Conservation (phyloP, 2,113 vertebrate genomes). For the Gymnobelideus leadbeateri region DNA sequence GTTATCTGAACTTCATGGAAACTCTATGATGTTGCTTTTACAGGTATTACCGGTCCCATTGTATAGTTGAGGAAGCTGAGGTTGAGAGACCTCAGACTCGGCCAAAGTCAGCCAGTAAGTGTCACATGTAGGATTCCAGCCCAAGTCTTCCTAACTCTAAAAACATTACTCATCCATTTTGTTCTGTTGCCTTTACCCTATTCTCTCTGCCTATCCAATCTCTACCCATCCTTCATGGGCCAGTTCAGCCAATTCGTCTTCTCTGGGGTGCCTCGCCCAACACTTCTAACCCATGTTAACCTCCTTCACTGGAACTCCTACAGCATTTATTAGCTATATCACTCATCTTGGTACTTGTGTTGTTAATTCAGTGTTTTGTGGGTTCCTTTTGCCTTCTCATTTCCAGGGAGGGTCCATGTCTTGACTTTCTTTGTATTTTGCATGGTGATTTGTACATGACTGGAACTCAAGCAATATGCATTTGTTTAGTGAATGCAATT, state of each 20-base stretch:
- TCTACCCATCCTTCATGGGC: background rate
- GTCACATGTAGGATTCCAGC: background rate
- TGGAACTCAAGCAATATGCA: background rate
- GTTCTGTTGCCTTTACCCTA: background rate
- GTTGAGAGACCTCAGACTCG: background rate
- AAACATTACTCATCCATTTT: background rate
- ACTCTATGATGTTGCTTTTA: background rate
- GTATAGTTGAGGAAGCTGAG: background rate
- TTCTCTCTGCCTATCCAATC: background rate
- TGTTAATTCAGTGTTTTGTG: background rate
- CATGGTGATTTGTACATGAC: background rate
- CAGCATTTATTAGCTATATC: background rate
- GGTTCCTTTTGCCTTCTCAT: background rate
- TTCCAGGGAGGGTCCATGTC: background rate
- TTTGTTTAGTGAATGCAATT: background rate
- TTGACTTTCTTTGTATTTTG: background rate
- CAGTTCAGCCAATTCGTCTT: background rate
- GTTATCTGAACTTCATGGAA: background rate
- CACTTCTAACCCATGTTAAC: background rate
- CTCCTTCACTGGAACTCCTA: background rate
- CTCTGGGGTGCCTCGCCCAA: background rate
- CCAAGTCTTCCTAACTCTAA: background rate
- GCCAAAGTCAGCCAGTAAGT: background rate
- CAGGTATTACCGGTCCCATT: background rate
- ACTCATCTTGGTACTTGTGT: background rate